phyloP scores from a whole-genome alignment of 1,140 invertebrate species.

The Mamestra configurata region DNA sequence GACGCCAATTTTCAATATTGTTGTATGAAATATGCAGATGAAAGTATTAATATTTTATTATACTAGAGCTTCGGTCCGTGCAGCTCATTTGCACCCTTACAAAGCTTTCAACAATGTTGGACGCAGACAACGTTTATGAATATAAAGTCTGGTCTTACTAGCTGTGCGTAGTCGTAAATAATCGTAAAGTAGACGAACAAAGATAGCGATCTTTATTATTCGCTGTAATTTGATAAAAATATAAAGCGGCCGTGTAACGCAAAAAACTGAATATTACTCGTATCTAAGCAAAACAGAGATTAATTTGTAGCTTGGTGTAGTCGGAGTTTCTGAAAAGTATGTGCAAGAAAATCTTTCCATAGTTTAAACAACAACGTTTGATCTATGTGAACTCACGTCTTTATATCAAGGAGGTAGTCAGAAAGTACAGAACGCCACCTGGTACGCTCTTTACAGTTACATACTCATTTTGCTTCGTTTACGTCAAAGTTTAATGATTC shows the following conservation, averaged over 20 bases:
- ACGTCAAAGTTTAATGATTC: not conserved
- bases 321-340: not conserved
- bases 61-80: slow-evolving; percentile 2
- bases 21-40: slow-evolving; percentile 46
- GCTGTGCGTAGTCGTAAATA: slow-evolving; percentile 39
- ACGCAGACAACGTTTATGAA: slow-evolving; percentile 43
- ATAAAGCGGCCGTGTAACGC: slow-evolving; percentile 12
- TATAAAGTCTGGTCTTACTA: slow-evolving; percentile 16
- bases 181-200: slow-evolving; percentile 30
- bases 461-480: not conserved
- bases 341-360: not conserved
- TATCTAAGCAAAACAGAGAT: not conserved
- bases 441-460: no score
- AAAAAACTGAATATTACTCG: slow-evolving; percentile 33
- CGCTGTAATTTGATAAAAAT: slow-evolving; percentile 40
- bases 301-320: not conserved
- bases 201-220: slow-evolving; percentile 45
- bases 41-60: slow-evolving; percentile 47
- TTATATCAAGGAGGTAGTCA: no score
- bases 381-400: no score
- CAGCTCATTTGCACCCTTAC: slow-evolving; percentile 48
- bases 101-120: slow-evolving; percentile 48
- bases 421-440: no score
- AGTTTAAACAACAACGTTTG: no score
- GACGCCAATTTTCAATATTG: slow-evolving; percentile 47